Conservation (phyloP, 2,113 vertebrate species). For the Pionites leucogaster region DNA sequence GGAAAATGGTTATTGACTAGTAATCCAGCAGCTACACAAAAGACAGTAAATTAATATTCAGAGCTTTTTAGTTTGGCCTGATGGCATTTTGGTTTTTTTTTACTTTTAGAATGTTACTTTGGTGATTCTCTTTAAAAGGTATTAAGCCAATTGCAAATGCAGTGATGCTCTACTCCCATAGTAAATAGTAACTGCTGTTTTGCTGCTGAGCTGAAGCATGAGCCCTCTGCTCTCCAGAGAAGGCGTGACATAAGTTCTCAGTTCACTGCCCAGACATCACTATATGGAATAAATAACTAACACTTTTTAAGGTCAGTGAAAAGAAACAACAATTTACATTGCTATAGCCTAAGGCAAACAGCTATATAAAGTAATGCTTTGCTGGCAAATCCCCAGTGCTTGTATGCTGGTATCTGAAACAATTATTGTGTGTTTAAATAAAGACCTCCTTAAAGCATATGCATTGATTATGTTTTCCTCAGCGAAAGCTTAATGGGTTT, state of each 20-base stretch:
- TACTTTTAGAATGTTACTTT: not conserved
- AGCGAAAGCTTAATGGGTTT: not conserved
- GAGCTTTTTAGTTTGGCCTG: not conserved
- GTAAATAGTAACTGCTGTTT: not conserved
- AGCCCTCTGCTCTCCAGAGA: not conserved
- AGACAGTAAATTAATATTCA: not conserved
- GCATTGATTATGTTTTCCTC: not conserved
- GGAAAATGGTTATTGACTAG: not conserved
- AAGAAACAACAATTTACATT: not conserved
- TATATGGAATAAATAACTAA: not conserved
- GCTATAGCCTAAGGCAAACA: not conserved
- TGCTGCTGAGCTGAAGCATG: not conserved
- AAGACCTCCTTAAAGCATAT: not conserved
- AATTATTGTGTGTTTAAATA: not conserved
- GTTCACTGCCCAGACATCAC: not conserved
- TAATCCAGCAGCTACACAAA: not conserved
- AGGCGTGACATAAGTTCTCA: not conserved
- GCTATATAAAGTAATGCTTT: not conserved
- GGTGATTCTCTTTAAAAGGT: not conserved
- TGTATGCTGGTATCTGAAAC: not conserved
- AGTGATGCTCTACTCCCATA: not conserved
- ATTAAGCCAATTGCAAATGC: not conserved
- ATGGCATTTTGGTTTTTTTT: fast-evolving
- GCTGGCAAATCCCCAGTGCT: not conserved
- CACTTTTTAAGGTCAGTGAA: not conserved